Evolutionary conservation across 2,888 invertebrate genomes (phyloP).

Genomic region (Ashinkailepas kermadecensis): DNA sequence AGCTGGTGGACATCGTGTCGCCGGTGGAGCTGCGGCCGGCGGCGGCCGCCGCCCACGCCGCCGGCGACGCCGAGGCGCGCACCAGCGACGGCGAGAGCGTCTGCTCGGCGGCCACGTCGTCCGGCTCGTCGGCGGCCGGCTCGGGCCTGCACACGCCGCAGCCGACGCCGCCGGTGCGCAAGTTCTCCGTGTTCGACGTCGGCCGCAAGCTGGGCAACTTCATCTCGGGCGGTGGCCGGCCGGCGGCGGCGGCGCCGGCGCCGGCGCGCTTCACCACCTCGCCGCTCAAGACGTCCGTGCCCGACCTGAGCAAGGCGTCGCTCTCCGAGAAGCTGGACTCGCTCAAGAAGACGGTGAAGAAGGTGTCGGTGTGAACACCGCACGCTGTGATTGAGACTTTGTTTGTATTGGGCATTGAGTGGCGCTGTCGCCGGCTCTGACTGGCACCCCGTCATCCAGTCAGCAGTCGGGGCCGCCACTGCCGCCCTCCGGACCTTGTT

Average conservation of each 20-base stretch:
- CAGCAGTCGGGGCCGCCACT: too few species aligned
- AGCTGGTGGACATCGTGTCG: slow-evolving; percentile 18
- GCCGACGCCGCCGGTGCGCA: slow-evolving; percentile 26
- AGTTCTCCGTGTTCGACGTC: slow-evolving; percentile 32
- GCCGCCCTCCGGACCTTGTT: too few species aligned
- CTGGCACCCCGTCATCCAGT: neutral
- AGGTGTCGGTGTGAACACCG: neutral
- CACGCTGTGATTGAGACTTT: neutral
- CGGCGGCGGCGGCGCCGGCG: slow-evolving; percentile 29
- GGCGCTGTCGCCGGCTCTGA: neutral
- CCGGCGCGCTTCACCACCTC: slow-evolving; percentile 20
- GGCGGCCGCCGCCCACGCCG: neutral
- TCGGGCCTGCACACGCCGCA: neutral
- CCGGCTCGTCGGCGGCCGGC: neutral
- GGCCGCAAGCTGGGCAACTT: slow-evolving; percentile 30
- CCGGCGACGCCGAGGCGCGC: neutral
- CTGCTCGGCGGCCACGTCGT: neutral
- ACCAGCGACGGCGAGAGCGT: slow-evolving; percentile 16
- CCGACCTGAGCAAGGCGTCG: slow-evolving; percentile 3
- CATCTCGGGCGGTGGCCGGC: slow-evolving; percentile 29
- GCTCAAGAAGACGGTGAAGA: neutral
- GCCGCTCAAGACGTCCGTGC: slow-evolving; percentile 4
- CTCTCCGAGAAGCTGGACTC: slow-evolving; percentile 6
- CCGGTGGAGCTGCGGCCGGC: neutral
- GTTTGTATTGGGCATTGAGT: neutral